Conservation (phyloP, 2,113 vertebrate genomes). For the Hiodon alosoides region DNA sequence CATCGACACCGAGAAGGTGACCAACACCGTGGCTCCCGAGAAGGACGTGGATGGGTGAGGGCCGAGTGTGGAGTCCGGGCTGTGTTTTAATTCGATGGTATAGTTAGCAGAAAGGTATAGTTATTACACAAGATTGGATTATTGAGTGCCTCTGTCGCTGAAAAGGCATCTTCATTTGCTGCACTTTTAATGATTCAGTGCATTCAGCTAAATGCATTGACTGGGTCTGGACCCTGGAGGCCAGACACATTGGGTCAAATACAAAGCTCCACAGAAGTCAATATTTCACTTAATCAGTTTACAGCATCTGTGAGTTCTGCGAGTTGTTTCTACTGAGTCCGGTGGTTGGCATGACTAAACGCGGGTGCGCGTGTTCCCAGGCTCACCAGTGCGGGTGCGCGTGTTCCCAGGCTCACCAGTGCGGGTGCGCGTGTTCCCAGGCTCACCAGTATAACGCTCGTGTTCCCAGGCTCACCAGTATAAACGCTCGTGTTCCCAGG, state of each 20-base stretch:
- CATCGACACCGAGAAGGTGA: constrained; percentile 82
- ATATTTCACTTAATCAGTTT: too few species aligned
- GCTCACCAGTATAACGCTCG: constrained; percentile 75
- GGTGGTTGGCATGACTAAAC: not conserved
- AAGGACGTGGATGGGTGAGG: constrained; percentile 95
- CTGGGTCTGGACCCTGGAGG: too few species aligned
- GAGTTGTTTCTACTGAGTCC: not conserved
- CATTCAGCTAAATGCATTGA: too few species aligned
- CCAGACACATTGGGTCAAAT: too few species aligned
- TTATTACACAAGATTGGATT: too few species aligned
- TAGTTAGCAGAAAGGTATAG: too few species aligned
- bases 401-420: constrained; percentile 79
- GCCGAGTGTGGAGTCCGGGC: too few species aligned
- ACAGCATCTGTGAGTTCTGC: not conserved
- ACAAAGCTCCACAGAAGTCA: too few species aligned
- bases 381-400: constrained; percentile 71
- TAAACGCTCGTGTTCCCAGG: too few species aligned
- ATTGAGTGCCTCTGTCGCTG: too few species aligned
- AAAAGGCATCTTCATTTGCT: too few species aligned
- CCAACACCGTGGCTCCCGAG: constrained; percentile 80
- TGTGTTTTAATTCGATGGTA: not conserved
- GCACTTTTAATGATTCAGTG: too few species aligned
- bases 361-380: constrained; percentile 64
- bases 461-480: constrained; percentile 73
- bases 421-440: constrained; percentile 64